Evolutionary conservation across 1,140 invertebrate genomes (phyloP).

Genomic region (Nebria ingens): DNA sequence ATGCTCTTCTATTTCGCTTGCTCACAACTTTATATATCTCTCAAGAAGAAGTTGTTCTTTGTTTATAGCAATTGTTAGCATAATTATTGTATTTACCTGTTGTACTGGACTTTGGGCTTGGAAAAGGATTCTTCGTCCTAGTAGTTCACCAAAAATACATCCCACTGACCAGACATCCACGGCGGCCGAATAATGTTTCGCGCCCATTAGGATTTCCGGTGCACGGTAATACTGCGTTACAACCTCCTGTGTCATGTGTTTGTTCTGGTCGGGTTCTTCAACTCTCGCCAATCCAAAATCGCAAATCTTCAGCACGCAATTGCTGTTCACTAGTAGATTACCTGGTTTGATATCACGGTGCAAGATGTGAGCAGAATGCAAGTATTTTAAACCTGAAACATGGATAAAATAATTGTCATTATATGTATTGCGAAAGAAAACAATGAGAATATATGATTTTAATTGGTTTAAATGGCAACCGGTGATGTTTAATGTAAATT

Average conservation of each 20-base stretch:
- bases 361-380: conserved; percentile 93
- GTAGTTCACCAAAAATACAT: conserved; percentile 97
- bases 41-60: no score
- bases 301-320: conserved; percentile 98
- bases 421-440: no score
- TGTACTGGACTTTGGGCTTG: conserved; percentile 50
- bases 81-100: conserved; percentile 6
- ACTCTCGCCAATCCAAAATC: conserved; percentile 86
- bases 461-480: no score
- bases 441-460: no score
- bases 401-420: background rate
- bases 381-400: conserved; percentile 85
- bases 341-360: conserved; percentile 99
- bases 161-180: conserved; percentile 99
- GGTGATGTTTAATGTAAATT: no score
- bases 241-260: conserved; percentile 98
- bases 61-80: no score
- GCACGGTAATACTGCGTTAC: conserved; percentile 98
- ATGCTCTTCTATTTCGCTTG: no score
- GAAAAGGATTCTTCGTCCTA: conserved; percentile 91
- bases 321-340: conserved; percentile 95
- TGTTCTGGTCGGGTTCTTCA: conserved; percentile 82
- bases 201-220: conserved; percentile 96
- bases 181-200: conserved; percentile 91
- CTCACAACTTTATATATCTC: no score